A percentile compares a stretch with the other conserved stretches of the same genome.
Evolutionary conservation across 2,113 vertebrate species (phyloP).

Genomic region (Perognathus longimembris): DNA sequence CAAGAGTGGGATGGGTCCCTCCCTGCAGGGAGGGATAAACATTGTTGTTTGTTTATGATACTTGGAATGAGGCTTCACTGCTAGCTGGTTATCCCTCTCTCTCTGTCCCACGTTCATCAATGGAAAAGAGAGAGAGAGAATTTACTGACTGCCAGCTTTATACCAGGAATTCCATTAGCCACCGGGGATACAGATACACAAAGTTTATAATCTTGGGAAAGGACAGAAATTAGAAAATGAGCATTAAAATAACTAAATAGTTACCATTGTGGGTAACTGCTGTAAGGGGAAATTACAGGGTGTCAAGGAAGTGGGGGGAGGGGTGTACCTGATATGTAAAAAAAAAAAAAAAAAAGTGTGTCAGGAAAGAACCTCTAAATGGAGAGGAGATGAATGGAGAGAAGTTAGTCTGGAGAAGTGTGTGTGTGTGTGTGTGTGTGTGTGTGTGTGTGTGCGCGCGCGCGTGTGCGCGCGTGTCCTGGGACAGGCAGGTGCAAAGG

Average conservation of each 20-base stretch:
- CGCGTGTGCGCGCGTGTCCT: too few species aligned
- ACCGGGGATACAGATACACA: conserved; percentile 29
- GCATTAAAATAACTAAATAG: conserved; percentile 70
- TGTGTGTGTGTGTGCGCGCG: not conserved
- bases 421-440: not conserved
- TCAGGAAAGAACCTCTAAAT: not conserved
- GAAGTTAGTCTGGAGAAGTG: not conserved
- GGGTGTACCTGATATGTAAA: not conserved
- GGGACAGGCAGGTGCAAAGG: not conserved
- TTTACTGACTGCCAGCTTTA: conserved; percentile 56
- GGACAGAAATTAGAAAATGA: conserved; percentile 67
- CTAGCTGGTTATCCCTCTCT: not conserved
- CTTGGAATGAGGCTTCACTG: conserved; percentile 22
- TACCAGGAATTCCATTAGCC: conserved; percentile 62
- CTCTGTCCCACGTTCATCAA: conserved; percentile 24
- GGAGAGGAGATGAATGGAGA: not conserved
- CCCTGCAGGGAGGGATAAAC: conserved; percentile 38
- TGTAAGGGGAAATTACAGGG: conserved; percentile 7
- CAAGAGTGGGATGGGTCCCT: not conserved
- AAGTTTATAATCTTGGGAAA: conserved; percentile 59
- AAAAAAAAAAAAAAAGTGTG: too few species aligned
- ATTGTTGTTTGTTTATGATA: conserved; percentile 42
- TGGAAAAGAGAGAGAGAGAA: not conserved
- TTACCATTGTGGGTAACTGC: conserved; percentile 37
- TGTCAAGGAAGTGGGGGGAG: not conserved